Base-by-base conservation (phyloP, 2,888 invertebrate species). In the Sarcophaga subvicina region DNA sequence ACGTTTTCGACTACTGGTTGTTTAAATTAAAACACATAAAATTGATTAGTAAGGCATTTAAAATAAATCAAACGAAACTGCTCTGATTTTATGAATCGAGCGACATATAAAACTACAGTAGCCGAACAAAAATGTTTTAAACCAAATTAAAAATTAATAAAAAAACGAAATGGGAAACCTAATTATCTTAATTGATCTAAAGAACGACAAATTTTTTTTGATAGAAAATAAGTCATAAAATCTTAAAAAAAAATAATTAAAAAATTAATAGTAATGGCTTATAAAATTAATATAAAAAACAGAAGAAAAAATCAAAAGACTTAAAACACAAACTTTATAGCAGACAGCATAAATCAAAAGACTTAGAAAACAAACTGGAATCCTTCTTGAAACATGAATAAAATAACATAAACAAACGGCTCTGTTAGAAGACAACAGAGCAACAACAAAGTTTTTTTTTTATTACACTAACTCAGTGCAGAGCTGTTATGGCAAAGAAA, bases 181-280 rank as follows among this genome's bases (percentile, higher is more conserved):
- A 25, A 71, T 82, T 66, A 82, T 77, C 82, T 82, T 59, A 71
- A 77, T 77, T 82, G 63, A 71, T 76, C 69, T 76, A n/a, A 22
- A 27, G 47, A 81, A 81, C 59, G 76, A 63, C 54, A 59, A 71
- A 27, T 63, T 71, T 76, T 63, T 70, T 37, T 37, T 17, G 20
- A 76, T 22, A 22, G 49, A 66, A 64, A 27, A 66, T 64, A 66
- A 54, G n/a, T 17, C 49, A 64, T 64, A 64, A 76, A 64, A 54
- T n/a, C 20, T 11, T 10, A 54, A 73, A 64, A 75, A 49, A 17
- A 66, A 66, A 66, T 10, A 37, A 37, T 37, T 37, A 37, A 37
- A 1, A 37, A 37, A 37, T 37, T 27, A 49, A 70, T 54, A 20
- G 60, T 37, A 12, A 62, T 4, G 63, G 47, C 17, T 37, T 63